Percentiles rank a stretch among this genome's conserved stretches.
Conservation (phyloP, 2,888 invertebrate species). For the Drosophila aldrichi region DNA sequence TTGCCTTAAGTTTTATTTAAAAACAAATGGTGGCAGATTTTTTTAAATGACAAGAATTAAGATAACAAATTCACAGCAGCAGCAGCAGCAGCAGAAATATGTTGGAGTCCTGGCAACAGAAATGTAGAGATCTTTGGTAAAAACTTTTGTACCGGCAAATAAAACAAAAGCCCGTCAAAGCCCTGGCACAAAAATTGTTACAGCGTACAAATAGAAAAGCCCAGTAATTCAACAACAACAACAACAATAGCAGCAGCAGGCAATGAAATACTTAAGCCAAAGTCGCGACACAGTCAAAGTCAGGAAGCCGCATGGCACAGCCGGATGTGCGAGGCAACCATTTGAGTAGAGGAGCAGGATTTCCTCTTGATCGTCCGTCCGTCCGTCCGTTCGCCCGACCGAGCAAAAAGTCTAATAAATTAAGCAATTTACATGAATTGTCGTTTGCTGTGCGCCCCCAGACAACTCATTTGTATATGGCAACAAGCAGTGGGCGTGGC, state of each 20-base stretch:
- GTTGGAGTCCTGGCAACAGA: constrained; percentile 8
- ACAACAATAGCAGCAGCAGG: constrained; percentile 34
- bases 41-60: constrained; percentile 79
- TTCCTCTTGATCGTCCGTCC: neutral
- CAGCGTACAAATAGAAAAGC: constrained; percentile 64
- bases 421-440: constrained; percentile 82
- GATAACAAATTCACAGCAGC: constrained; percentile 73
- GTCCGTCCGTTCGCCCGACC: constrained; percentile 1
- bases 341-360: neutral
- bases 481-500: constrained; percentile 49
- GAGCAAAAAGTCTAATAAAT: constrained; percentile 78
- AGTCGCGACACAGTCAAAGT: constrained; percentile 77
- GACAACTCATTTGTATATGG: constrained; percentile 78
- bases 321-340: constrained; percentile 56
- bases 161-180: constrained; percentile 75
- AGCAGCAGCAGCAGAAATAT: constrained; percentile 7
- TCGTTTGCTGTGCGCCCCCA: constrained; percentile 63
- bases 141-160: constrained; percentile 70
- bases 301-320: constrained; percentile 68
- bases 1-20: constrained; percentile 75
- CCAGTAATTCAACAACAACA: constrained; percentile 30
- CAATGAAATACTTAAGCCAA: constrained; percentile 75
- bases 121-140: constrained; percentile 50
- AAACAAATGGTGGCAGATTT: constrained; percentile 72
- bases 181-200: constrained; percentile 65